A percentile compares a stretch with the other conserved stretches of the same genome.
phyloP scores from a whole-genome alignment of 2,888 invertebrate genomes.

The Coenonympha glycerion region DNA sequence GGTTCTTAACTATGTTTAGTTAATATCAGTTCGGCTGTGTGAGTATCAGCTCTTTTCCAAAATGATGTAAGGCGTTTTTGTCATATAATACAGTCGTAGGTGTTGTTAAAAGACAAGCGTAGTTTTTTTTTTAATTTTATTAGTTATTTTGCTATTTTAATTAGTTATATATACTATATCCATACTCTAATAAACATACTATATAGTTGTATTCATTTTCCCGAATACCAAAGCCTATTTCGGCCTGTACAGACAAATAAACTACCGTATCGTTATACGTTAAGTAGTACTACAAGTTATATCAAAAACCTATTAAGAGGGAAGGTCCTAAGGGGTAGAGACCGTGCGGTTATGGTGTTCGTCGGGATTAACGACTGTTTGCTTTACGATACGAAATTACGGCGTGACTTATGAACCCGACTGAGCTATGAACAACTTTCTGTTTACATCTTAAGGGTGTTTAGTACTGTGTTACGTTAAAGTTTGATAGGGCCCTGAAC shows the following conservation, averaged over 20 bases:
- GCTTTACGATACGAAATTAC: slow-evolving; percentile 31
- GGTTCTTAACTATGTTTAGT: no score
- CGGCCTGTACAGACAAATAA: slow-evolving; percentile 1
- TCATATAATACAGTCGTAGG: no score
- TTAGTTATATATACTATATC: no score
- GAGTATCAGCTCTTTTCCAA: no score
- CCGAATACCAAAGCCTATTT: neutral
- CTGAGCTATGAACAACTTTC: slow-evolving; percentile 22
- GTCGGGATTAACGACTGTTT: slow-evolving; percentile 33
- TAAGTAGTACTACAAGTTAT: slow-evolving; percentile 12
- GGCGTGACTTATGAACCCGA: slow-evolving; percentile 29
- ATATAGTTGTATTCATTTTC: neutral
- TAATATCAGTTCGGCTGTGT: no score
- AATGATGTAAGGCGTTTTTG: no score
- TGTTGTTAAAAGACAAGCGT: no score
- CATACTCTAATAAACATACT: no score
- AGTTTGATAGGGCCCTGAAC: slow-evolving; percentile 7
- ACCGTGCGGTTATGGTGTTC: slow-evolving; percentile 30
- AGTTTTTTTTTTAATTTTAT: no score
- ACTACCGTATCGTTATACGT: slow-evolving; percentile 1
- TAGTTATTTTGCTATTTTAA: no score
- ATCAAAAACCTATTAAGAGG: slow-evolving; percentile 24
- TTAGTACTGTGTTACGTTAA: slow-evolving; percentile 3
- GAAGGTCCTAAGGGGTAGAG: slow-evolving; percentile 16
- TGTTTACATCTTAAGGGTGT: slow-evolving; percentile 18